phyloP scores from a whole-genome alignment of 2,888 invertebrate species.

The Parnassius mnemosyne region DNA sequence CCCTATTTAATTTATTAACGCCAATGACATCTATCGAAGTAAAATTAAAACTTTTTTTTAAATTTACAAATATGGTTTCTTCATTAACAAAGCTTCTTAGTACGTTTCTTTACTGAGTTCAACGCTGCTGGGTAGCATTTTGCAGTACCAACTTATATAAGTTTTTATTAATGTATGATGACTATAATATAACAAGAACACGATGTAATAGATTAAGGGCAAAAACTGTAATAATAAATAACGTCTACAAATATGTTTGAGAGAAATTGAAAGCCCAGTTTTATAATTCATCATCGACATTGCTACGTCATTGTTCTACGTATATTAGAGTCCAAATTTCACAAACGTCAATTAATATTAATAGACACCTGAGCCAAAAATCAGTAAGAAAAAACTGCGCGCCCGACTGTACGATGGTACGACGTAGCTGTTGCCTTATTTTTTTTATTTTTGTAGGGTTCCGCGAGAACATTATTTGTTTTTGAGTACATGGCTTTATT shows the following conservation, averaged over 20 bases:
- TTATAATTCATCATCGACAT: slow-evolving; percentile 33
- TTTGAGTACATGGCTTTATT: slow-evolving; percentile 22
- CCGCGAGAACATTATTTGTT: slow-evolving; percentile 30
- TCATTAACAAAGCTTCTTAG: too few species aligned
- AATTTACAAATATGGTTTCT: too few species aligned
- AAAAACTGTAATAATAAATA: slow-evolving; percentile 11
- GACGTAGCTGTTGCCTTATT: slow-evolving; percentile 34
- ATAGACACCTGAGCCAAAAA: slow-evolving; percentile 44
- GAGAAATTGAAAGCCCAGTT: slow-evolving; percentile 35
- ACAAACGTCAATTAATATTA: slow-evolving; percentile 46
- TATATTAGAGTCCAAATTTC: slow-evolving; percentile 40
- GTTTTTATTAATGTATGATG: too few species aligned
- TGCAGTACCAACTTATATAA: too few species aligned
- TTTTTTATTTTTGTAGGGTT: slow-evolving; percentile 37
- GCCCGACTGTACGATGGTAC: slow-evolving; percentile 30
- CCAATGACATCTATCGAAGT: too few species aligned
- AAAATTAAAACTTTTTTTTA: too few species aligned
- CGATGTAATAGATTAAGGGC: background rate
- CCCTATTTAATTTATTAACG: too few species aligned
- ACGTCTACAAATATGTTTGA: slow-evolving; percentile 29
- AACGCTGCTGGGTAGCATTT: too few species aligned
- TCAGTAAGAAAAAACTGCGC: slow-evolving; percentile 37
- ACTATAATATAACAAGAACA: background rate
- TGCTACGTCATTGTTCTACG: slow-evolving; percentile 44
- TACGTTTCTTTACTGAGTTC: too few species aligned